Conservation (phyloP, 2,888 invertebrate genomes). For the Caenorhabditis sp. region DNA sequence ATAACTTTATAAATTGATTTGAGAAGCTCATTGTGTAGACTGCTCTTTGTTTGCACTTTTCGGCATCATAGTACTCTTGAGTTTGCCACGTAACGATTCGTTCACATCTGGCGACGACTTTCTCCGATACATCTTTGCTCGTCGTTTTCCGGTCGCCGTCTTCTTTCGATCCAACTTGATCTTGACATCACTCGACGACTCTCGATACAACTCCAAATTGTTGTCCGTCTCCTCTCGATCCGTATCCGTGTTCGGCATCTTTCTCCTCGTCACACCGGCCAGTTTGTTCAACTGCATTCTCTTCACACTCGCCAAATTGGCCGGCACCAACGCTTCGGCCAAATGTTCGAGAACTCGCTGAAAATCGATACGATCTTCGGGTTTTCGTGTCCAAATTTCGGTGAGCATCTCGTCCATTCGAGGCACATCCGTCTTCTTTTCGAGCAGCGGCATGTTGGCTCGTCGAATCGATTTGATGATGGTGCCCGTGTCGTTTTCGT, state of each 20-base stretch:
- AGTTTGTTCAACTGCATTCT: constrained; percentile 34
- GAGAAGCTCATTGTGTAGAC: no score
- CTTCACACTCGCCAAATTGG: constrained; percentile 14
- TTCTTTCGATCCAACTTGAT: not conserved
- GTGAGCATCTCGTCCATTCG: constrained; percentile 23
- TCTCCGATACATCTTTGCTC: not conserved
- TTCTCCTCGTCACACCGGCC: constrained; percentile 25
- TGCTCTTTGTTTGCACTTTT: not conserved
- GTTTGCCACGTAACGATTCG: no score
- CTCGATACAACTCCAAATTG: not conserved
- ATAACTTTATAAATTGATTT: no score
- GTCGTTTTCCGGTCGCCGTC: not conserved
- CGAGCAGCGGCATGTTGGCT: constrained; percentile 49
- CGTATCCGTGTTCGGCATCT: constrained; percentile 14
- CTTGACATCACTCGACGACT: not conserved
- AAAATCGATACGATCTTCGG: constrained; percentile 33
- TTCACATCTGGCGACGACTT: not conserved
- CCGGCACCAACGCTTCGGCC: constrained; percentile 16
- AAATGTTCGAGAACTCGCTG: constrained; percentile 27
- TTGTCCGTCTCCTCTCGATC: not conserved
- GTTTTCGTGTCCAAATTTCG: constrained; percentile 35
- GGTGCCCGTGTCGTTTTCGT: constrained; percentile 36
- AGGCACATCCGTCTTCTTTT: constrained; percentile 31
- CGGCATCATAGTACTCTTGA: not conserved
- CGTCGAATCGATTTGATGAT: constrained; percentile 42